phyloP scores from a whole-genome alignment of 2,888 invertebrate genomes.

The Tetranychus piercei region DNA sequence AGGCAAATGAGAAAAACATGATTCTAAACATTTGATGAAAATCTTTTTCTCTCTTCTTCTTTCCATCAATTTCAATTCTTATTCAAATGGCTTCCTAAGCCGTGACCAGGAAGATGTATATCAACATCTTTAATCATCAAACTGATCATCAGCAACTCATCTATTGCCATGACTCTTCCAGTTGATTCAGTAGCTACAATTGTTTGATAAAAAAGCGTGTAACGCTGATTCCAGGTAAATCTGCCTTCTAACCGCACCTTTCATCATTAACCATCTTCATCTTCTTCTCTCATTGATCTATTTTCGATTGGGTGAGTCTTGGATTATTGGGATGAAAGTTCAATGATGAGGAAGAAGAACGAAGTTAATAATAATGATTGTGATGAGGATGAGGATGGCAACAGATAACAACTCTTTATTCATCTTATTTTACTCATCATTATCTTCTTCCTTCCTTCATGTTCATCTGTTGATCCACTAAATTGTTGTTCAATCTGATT shows the following conservation, averaged over 20 bases:
- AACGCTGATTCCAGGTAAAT: background rate
- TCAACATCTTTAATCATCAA: background rate
- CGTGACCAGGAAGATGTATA: background rate
- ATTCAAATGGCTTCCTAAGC: background rate
- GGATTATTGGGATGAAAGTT: too few relatives aligned
- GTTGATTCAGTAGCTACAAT: background rate
- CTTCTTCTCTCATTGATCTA: background rate
- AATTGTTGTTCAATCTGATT: background rate
- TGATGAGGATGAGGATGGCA: background rate
- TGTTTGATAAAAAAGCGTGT: background rate
- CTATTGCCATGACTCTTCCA: too few relatives aligned
- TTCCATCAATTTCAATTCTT: background rate
- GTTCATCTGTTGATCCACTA: background rate
- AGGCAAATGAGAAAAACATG: background rate
- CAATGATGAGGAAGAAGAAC: background rate
- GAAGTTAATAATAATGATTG: background rate
- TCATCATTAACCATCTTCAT: background rate
- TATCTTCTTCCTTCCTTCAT: background rate
- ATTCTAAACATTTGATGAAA: background rate
- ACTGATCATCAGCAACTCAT: too few relatives aligned
- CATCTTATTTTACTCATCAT: background rate
- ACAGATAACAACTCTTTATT: background rate
- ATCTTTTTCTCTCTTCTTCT: background rate
- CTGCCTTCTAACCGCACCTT: background rate
- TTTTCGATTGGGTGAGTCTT: background rate